These are phyloP conservation scores for Papilio demoleus DNA, from an alignment of 2,888 invertebrate genomes.

Conservation along the genomic window DNA sequence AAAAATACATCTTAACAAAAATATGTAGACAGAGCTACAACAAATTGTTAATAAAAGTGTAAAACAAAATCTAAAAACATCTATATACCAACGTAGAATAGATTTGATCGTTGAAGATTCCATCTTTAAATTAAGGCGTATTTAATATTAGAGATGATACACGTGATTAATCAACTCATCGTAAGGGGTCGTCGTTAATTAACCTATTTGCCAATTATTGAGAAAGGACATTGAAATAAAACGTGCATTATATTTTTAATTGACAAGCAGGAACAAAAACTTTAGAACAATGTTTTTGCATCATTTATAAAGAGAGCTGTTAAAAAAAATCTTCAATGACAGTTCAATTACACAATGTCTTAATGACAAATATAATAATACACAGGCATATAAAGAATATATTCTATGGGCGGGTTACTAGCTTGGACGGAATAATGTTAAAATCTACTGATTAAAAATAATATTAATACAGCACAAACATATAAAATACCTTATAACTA, in stretches of 20 bases:
- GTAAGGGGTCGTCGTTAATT: neutral
- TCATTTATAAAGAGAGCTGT: neutral
- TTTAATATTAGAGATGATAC: neutral
- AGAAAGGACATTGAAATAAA: neutral
- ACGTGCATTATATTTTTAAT: neutral
- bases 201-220: neutral
- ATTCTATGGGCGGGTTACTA: neutral
- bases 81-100: neutral
- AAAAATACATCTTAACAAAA: neutral
- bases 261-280: neutral
- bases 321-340: neutral
- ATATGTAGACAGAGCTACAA: neutral
- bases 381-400: neutral
- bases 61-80: neutral
- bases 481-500: neutral
- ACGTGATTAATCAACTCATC: neutral
- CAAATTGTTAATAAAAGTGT: constrained; percentile 8
- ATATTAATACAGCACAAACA: neutral
- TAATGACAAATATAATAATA: neutral
- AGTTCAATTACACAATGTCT: neutral
- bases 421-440: constrained; percentile 6
- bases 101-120: neutral
- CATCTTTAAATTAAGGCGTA: neutral
- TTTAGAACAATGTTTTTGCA: neutral
- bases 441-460: neutral